Conservation (phyloP, 37 sponge, comb jelly and placozoan genomes). For the Dysidea cf. avara region DNA sequence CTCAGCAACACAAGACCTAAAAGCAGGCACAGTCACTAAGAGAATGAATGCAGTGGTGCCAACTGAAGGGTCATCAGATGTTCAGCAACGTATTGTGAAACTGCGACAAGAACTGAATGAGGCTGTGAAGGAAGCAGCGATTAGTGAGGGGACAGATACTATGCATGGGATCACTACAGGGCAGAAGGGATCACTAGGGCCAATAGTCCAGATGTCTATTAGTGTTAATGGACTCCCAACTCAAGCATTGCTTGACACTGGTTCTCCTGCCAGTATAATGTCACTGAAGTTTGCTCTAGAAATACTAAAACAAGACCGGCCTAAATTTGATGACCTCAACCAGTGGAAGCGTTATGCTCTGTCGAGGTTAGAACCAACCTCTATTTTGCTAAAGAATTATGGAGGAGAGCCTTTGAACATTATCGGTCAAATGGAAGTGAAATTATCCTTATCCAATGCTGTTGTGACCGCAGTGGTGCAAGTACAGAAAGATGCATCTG, state of each 20-base stretch:
- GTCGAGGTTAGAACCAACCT: constrained; percentile 5
- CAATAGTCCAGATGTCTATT: constrained; percentile 11
- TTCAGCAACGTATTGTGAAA: no score
- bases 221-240: constrained; percentile 25
- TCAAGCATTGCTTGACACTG: constrained; percentile 49
- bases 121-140: not conserved
- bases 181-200: constrained; percentile 4
- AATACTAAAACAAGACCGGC: not conserved
- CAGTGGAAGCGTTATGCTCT: not conserved
- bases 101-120: not conserved
- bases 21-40: not conserved
- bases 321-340: not conserved
- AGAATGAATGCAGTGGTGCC: no score
- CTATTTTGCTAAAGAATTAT: constrained; percentile 30
- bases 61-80: no score
- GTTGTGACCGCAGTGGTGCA: constrained; percentile 1
- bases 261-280: constrained; percentile 46
- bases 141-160: not conserved
- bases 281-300: constrained; percentile 20
- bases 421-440: constrained; percentile 8
- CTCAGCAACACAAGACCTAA: not conserved
- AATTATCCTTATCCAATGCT: not conserved
- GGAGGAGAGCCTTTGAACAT: constrained; percentile 29
- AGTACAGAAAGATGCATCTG: constrained; percentile 43
- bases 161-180: not conserved